phyloP scores from a whole-genome alignment of 2,888 invertebrate genomes.

The Cacoxenus indagator region DNA sequence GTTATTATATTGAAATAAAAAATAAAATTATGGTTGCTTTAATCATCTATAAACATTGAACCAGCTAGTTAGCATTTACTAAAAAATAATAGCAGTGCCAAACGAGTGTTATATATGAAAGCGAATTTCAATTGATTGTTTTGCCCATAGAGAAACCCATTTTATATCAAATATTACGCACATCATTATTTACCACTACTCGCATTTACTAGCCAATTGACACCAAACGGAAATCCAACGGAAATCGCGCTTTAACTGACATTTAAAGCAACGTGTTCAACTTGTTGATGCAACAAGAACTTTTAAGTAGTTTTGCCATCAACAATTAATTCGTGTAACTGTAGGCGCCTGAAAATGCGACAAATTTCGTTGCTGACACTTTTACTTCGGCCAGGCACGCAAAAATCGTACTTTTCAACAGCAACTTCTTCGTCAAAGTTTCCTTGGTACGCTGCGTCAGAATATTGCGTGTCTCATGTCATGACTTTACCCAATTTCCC shows the following conservation, averaged over 20 bases:
- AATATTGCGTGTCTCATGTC: conserved; percentile 24
- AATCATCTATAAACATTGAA: no score
- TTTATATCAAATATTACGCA: no score
- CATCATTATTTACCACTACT: no score
- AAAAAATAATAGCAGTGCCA: no score
- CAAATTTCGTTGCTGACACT: conserved; percentile 25
- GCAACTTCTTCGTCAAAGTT: neutral
- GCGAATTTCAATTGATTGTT: no score
- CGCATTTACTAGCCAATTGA: no score
- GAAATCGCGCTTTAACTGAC: conserved; percentile 13
- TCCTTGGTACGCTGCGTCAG: neutral
- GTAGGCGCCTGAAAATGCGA: conserved; percentile 9
- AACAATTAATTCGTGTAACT: conserved; percentile 6
- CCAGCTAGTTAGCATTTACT: no score
- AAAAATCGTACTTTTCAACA: conserved; percentile 5
- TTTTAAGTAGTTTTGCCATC: neutral
- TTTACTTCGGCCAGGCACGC: conserved; percentile 22
- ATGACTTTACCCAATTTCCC: conserved; percentile 2
- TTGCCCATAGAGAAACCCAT: no score
- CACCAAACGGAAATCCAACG: neutral
- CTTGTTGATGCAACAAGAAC: conserved; percentile 5
- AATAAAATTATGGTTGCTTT: no score
- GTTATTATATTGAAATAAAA: no score
- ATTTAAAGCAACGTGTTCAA: neutral
- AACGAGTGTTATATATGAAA: no score